Conservation (phyloP, 2,113 vertebrate species). For the Oryzias javanicus region DNA sequence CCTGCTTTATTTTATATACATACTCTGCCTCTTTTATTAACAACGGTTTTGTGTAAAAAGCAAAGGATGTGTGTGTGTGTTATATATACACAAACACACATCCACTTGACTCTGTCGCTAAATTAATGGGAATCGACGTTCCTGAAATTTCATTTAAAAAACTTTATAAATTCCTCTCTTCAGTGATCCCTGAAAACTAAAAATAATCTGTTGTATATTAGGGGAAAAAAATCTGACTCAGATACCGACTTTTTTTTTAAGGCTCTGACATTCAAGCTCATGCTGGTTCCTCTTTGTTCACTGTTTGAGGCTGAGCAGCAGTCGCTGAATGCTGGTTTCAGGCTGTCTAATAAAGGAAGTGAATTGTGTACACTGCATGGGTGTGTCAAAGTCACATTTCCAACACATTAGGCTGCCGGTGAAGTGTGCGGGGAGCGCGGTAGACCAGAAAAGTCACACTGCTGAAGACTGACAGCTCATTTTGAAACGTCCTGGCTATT, state of each 20-base stretch:
- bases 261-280: constrained; percentile 21
- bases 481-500: background rate
- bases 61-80: too few species aligned
- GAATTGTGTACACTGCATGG: constrained; percentile 66
- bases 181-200: background rate
- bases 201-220: background rate
- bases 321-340: constrained; percentile 33
- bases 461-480: constrained; percentile 1
- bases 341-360: constrained; percentile 67
- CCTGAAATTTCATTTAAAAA: too few species aligned
- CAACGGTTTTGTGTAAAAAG: too few species aligned
- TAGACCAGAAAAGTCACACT: constrained; percentile 12
- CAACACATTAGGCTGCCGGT: constrained; percentile 41
- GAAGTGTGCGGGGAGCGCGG: constrained; percentile 17
- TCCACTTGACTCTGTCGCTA: too few species aligned
- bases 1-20: too few species aligned
- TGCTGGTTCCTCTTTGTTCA: constrained; percentile 19
- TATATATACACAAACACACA: too few species aligned
- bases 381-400: constrained; percentile 64
- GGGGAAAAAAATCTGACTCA: background rate
- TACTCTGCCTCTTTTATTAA: too few species aligned
- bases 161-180: too few species aligned
- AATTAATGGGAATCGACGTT: too few species aligned
- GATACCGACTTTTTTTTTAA: background rate
- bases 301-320: constrained; percentile 14